These are phyloP conservation scores for Neotoxoptera formosana DNA, from an alignment of 1,140 invertebrate genomes.

Conservation along the genomic window DNA sequence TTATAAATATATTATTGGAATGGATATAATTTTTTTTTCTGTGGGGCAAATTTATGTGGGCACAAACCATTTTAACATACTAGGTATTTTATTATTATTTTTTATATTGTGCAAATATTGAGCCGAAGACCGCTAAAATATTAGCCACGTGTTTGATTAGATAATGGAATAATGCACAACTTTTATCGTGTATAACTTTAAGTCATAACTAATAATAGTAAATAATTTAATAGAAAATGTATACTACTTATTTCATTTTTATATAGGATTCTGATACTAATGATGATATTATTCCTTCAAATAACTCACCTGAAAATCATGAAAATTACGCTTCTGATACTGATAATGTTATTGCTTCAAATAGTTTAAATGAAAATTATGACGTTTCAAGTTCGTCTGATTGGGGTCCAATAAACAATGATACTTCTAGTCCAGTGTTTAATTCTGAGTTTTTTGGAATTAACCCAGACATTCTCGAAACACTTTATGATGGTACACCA, in stretches of 20 bases:
- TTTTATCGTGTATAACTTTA: no score
- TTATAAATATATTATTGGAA: not conserved
- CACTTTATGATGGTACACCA: not conserved
- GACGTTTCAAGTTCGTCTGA: not conserved
- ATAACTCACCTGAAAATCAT: not conserved
- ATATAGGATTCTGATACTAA: conserved; percentile 29
- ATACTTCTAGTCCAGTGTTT: conserved; percentile 22
- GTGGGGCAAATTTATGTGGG: no score
- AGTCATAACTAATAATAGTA: no score
- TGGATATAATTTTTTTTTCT: no score
- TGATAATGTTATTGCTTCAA: not conserved
- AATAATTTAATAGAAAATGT: not conserved
- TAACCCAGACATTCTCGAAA: conserved; percentile 22
- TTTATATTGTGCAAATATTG: no score
- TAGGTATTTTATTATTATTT: no score
- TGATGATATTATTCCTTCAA: conserved; percentile 21
- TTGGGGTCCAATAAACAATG: not conserved
- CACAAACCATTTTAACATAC: no score
- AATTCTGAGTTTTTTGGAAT: conserved; percentile 5
- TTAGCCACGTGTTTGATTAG: no score
- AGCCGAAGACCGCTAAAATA: no score
- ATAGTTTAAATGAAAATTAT: not conserved
- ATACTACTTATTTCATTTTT: conserved; percentile 10
- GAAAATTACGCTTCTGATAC: conserved; percentile 6
- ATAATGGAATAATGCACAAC: no score